These are phyloP conservation scores for Oreochromis mossambicus DNA, from an alignment of 2,797 vertebrate species.

Conservation along the genomic window DNA sequence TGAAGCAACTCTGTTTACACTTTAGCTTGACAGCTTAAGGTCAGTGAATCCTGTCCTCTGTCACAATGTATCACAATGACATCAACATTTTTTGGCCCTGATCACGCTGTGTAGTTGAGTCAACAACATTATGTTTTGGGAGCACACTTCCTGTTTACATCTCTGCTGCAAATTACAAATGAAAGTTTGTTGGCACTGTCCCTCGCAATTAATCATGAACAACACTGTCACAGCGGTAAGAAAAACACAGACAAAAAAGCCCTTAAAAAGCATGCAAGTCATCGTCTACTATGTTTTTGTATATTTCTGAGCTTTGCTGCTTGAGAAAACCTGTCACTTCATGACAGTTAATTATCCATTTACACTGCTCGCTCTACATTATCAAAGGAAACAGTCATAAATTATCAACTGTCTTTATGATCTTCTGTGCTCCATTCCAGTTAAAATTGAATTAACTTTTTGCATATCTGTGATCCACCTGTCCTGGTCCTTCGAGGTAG, in stretches of 20 bases:
- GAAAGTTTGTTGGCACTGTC: constrained; percentile 59
- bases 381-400: constrained; percentile 35
- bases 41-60: constrained; percentile 37
- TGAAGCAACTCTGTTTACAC: constrained; percentile 21
- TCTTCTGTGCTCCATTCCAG: background rate
- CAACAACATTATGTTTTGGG: constrained; percentile 6
- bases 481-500: constrained; percentile 18
- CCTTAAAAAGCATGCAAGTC: background rate
- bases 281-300: background rate
- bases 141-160: constrained; percentile 56
- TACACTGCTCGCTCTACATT: constrained; percentile 8
- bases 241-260: background rate
- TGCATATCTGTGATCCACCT: constrained; percentile 38
- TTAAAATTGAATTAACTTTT: constrained; percentile 55
- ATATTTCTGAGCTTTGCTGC: constrained; percentile 6
- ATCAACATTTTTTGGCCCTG: background rate
- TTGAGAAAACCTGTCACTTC: constrained; percentile 26
- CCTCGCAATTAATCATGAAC: constrained; percentile 55
- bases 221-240: constrained; percentile 8
- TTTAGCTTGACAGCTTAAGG: constrained; percentile 23
- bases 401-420: constrained; percentile 38
- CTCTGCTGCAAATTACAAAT: constrained; percentile 35
- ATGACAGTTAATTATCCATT: constrained; percentile 50
- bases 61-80: constrained; percentile 32
- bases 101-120: background rate